Percentiles rank a stretch among this genome's conserved stretches.
Conservation (phyloP, 2,113 vertebrate genomes). For the Siniperca knerii region DNA sequence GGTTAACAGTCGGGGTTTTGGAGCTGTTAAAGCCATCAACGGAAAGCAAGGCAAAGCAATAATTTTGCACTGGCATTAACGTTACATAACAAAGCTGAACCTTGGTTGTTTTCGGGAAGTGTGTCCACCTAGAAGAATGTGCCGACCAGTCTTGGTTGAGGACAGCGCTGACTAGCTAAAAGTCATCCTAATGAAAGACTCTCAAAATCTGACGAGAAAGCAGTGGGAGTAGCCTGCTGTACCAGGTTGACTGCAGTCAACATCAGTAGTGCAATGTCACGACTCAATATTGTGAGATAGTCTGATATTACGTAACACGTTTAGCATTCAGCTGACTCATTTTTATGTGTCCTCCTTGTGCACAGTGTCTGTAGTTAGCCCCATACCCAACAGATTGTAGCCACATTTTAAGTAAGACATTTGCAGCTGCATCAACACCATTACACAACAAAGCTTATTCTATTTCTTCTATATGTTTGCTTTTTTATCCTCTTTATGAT, state of each 20-base stretch:
- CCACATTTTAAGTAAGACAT: not conserved
- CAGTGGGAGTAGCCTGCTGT: conserved; percentile 23
- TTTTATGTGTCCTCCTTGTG: conserved; percentile 26
- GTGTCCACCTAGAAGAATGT: conserved; percentile 65
- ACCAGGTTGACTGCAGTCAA: conserved; percentile 20
- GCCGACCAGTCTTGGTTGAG: conserved; percentile 42
- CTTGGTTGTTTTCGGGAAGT: conserved; percentile 70
- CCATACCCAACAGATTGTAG: not conserved
- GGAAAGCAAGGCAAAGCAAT: conserved; percentile 27
- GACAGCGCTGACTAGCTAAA: conserved; percentile 25
- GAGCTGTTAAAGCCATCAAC: conserved; percentile 67
- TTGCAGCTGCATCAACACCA: conserved; percentile 8
- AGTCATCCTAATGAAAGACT: conserved; percentile 13
- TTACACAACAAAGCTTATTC: not conserved
- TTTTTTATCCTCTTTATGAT: not conserved
- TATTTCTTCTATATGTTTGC: not conserved
- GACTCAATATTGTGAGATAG: conserved; percentile 40
- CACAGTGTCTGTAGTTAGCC: not conserved
- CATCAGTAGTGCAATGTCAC: conserved; percentile 61
- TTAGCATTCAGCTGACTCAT: conserved; percentile 54
- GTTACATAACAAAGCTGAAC: conserved; percentile 63
- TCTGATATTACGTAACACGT: conserved; percentile 47
- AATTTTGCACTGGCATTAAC: conserved; percentile 37
- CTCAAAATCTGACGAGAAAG: not conserved
- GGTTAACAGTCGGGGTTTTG: not conserved